Evolutionary conservation across 2,113 vertebrate species (phyloP).

Genomic region (Tragelaphus buxtoni): DNA sequence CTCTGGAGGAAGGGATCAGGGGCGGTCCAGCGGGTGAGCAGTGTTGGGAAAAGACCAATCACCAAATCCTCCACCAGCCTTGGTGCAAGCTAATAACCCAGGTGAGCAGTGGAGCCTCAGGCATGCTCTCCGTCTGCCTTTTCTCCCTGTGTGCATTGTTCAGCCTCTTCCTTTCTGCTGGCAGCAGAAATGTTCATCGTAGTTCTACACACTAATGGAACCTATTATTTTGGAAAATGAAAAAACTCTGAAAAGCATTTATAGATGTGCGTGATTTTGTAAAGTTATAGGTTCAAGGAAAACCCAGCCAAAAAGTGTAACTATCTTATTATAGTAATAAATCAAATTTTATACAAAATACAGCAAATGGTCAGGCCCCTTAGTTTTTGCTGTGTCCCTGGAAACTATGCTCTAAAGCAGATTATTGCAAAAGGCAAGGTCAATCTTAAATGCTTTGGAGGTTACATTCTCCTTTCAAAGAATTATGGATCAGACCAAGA

Average conservation of each 20-base stretch:
- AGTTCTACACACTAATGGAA: background rate
- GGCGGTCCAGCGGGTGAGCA: accelerated
- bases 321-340: background rate
- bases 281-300: background rate
- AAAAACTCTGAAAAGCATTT: background rate
- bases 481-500: background rate
- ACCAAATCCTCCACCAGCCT: background rate
- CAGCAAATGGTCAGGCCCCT: background rate
- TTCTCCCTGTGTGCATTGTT: accelerated
- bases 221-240: background rate
- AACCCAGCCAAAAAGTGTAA: background rate
- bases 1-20: background rate
- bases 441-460: background rate
- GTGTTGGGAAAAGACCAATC: background rate
- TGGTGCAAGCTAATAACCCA: background rate
- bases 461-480: background rate
- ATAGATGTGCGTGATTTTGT: background rate
- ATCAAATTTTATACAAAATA: slow-evolving; percentile 20
- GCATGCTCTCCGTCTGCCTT: background rate
- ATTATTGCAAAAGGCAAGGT: background rate
- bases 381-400: background rate
- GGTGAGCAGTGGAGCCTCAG: background rate
- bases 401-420: background rate
- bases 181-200: background rate
- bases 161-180: background rate